Base-by-base conservation (phyloP, 2,888 invertebrate genomes). In the Synergus laeviventris region DNA sequence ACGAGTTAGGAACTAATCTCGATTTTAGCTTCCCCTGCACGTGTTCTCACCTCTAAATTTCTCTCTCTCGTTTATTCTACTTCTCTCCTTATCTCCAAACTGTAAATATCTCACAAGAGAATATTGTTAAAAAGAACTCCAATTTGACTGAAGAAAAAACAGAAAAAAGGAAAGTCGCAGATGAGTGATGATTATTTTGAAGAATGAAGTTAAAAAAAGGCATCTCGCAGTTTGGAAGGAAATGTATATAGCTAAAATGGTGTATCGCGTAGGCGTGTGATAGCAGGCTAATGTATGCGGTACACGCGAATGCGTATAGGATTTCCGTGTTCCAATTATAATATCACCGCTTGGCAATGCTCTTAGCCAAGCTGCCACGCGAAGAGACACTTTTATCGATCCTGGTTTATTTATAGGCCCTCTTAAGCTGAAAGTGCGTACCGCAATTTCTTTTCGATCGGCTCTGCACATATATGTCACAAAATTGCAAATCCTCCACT, bases 321-420 rank as follows among this genome's bases (percentile, higher is more conserved):
- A 24, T 66, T 66, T 66, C 66, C 66, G 66, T 66, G 42, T 66
- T 66, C 66, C 66, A 66, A 66, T 66, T 66, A 45, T 66, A 66
- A 66, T 45, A 45, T 45, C 45, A 45, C 8, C 3, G 24, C 42
- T 66, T 42, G 45, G 42, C 66, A 45, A 45, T 21, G 42, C 16
- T 66, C 64, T 42, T 38, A 3, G 62, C 16, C 21, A 64, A 64
- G 21, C 11, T 39, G 21, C 18, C 12, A 66, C 36, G 4, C 11
- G 11, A 62, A 38, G 24, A 64, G 12, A 16, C 42, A 42, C 3
- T 66, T 45, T 66, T 66, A 45, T 66, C 45, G 45, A 66, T 66
- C 16, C 24, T 66, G 45, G 9, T 21, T 2, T 66, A 66, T 66
- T 66, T 66, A 66, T 45, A 66, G 24, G 42, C 9, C 36, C 16